Conservation (phyloP, 1,140 invertebrate genomes). For the Drosophila tsacasi region DNA sequence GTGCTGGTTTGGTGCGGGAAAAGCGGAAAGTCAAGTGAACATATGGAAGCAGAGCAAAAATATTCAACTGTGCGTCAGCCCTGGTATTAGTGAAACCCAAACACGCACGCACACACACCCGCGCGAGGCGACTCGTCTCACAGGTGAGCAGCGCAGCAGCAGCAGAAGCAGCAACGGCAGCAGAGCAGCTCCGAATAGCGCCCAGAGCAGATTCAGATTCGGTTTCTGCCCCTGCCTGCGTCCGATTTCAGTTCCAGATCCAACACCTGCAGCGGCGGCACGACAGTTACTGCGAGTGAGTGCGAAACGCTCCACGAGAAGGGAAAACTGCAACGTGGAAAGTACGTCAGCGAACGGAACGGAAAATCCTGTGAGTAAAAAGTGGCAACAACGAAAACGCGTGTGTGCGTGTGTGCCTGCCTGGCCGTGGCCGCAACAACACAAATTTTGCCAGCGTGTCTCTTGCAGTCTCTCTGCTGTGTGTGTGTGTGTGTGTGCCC, state of each 20-base stretch:
- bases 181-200: constrained; percentile 30
- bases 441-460: constrained; percentile 51
- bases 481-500: constrained; percentile 11
- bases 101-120: constrained; percentile 10
- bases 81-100: constrained; percentile 26
- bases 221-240: constrained; percentile 25
- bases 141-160: constrained; percentile 1
- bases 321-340: constrained; percentile 20
- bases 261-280: constrained; percentile 12
- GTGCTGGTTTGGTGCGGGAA: neutral
- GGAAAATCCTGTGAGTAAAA: constrained; percentile 55
- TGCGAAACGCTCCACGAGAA: constrained; percentile 15
- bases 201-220: constrained; percentile 34
- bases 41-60: constrained; percentile 1
- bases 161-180: constrained; percentile 14
- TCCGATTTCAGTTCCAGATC: constrained; percentile 33
- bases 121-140: constrained; percentile 1
- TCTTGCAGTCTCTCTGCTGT: constrained; percentile 20
- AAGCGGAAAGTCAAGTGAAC: neutral
- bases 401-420: neutral
- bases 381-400: constrained; percentile 17
- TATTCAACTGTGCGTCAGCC: constrained; percentile 6
- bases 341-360: constrained; percentile 60
- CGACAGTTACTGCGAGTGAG: constrained; percentile 13
- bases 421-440: constrained; percentile 28